Percentiles rank a stretch among this genome's conserved stretches.
Evolutionary conservation across 1,140 invertebrate genomes (phyloP).

Genomic region (Colletes latitarsis): DNA sequence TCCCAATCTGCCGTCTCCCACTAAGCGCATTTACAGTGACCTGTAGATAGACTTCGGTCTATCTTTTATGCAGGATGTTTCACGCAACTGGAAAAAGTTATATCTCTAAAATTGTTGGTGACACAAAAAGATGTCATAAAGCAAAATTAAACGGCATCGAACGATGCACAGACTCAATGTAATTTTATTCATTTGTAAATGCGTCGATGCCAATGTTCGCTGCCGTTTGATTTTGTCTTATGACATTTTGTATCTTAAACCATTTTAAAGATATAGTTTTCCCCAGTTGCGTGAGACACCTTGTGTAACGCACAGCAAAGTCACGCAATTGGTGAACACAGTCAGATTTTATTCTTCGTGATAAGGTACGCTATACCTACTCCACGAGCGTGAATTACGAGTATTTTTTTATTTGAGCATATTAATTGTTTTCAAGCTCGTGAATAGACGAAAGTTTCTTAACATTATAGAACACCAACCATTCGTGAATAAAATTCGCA

Average conservation of each 20-base stretch:
- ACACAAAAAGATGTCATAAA: too few relatives aligned
- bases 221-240: too few relatives aligned
- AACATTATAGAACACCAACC: slow-evolving; percentile 11
- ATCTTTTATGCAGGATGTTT: slow-evolving; percentile 59
- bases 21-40: slow-evolving; percentile 83
- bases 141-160: too few relatives aligned
- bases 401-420: slow-evolving; percentile 46
- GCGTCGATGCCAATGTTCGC: too few relatives aligned
- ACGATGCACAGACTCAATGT: too few relatives aligned
- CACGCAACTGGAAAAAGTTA: too few relatives aligned
- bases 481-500: slow-evolving; percentile 9
- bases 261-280: too few relatives aligned
- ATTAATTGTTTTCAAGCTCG: slow-evolving; percentile 29
- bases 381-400: slow-evolving; percentile 57
- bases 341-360: slow-evolving; percentile 51
- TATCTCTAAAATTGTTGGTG: too few relatives aligned
- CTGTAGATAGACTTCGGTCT: slow-evolving; percentile 71
- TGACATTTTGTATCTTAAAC: too few relatives aligned
- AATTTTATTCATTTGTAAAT: too few relatives aligned
- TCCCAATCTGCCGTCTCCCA: slow-evolving; percentile 86
- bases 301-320: too few relatives aligned
- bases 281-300: too few relatives aligned
- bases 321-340: slow-evolving; percentile 45
- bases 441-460: neutral
- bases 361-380: slow-evolving; percentile 57